phyloP scores from a whole-genome alignment of 2,113 vertebrate species.

The Neomonachus schauinslandi region DNA sequence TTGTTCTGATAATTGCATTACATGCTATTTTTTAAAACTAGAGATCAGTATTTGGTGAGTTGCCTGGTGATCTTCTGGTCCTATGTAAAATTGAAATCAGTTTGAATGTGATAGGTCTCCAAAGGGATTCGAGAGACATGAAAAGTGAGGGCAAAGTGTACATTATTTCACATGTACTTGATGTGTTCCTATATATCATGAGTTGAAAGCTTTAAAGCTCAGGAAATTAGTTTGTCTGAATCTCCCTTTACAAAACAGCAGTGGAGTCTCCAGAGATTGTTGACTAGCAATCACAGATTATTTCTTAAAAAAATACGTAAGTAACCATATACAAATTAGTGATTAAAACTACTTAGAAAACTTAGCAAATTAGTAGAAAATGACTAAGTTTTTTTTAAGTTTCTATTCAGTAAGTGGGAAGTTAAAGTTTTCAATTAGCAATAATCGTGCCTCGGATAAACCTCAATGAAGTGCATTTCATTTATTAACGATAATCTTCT shows the following conservation, averaged over 20 bases:
- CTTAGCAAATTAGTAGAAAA: conserved; percentile 11
- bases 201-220: conserved; percentile 21
- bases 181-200: not conserved
- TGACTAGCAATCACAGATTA: not conserved
- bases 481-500: conserved; percentile 20
- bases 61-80: not conserved
- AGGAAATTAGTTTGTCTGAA: not conserved
- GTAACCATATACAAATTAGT: not conserved
- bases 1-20: not conserved
- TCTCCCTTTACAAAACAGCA: not conserved
- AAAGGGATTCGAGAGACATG: not conserved
- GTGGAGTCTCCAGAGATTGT: not conserved
- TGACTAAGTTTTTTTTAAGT: not conserved
- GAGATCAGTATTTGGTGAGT: not conserved
- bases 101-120: not conserved
- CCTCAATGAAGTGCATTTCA: not conserved
- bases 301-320: not conserved
- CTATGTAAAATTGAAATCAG: not conserved
- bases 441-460: too few relatives aligned
- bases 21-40: conserved; percentile 27
- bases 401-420: not conserved
- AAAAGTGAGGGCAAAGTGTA: not conserved
- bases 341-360: conserved; percentile 11
- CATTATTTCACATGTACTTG: not conserved
- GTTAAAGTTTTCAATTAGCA: not conserved